Base-by-base conservation (phyloP, 2,797 vertebrate species). In the Lacerta viridis region DNA sequence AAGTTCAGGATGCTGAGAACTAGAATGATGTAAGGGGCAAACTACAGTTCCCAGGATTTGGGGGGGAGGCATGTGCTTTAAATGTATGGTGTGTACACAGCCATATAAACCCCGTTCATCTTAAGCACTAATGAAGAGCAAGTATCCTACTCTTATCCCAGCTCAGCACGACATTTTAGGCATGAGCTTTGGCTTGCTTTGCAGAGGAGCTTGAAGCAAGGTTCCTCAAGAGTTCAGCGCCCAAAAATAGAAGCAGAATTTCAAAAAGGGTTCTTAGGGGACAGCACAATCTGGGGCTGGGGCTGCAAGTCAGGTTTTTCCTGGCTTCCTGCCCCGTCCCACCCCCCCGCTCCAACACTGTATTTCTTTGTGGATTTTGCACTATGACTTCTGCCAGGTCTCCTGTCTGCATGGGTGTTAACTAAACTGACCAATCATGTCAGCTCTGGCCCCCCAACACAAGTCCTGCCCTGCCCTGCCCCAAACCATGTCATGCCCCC, bases 201-300 rank as follows among this genome's bases (percentile, higher is more conserved):
- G 39, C 78, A 74, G 33, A 41, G 17, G 59, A 50, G 20, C n/a
- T 17, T 66, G 29, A 36, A 5, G 20, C 2, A 11, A 9, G 50
- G 33, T 80, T 79, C 64, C 76, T 86, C 27, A 25, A 69, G 64
- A 55, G 29, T 61, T 81, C 68, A 81, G 55, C 55, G 23, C 39
- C 78, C 78, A 81, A 81, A 87, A 87, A 36, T 79, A 79, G 78
- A 80, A 33, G 33, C 15, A 23, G 79, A n/a, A 66, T 33, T 78
- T 84, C 39, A 46, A 84, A 64, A 72, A 17, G 55, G 64, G 27
- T 83, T 84, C 66, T 39, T 39, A 71, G 43, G 33, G 64, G 41
- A 69, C 6, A 66, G 59, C 17, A 39, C 5, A 23, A 84, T 33
- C 46, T 74, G 71, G 17, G n/a, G 7, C 61, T 71, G 23, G 50